These are phyloP conservation scores for Atrina japonica DNA, from an alignment of 2,888 invertebrate genomes.

Conservation along the genomic window DNA sequence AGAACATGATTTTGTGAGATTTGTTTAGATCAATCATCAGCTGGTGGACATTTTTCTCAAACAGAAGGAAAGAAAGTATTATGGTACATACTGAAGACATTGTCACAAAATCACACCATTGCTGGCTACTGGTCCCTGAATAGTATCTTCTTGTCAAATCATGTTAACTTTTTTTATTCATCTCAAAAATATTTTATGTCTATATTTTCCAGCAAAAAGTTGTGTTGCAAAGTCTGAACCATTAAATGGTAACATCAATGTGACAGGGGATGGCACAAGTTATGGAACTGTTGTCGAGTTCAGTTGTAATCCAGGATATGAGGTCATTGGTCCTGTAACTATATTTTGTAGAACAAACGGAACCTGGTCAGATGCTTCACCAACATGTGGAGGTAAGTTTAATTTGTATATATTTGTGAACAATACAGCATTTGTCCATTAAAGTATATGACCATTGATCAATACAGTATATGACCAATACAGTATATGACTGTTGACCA, in stretches of 20 bases:
- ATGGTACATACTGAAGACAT: no score
- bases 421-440: background rate
- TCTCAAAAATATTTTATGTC: no score
- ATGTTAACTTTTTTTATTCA: no score
- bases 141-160: no score
- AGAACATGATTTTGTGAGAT: no score
- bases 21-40: no score
- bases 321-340: conserved; percentile 44
- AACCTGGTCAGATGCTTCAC: conserved; percentile 43
- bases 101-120: no score
- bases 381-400: conserved; percentile 53
- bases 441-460: background rate
- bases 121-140: no score
- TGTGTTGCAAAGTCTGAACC: background rate
- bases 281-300: conserved; percentile 42
- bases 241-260: background rate
- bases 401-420: no score
- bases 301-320: conserved; percentile 52
- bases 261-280: conserved; percentile 23
- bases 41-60: no score
- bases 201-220: no score
- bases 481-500: background rate
- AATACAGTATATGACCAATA: background rate
- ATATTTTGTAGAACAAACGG: conserved; percentile 45
- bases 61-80: no score